phyloP scores from a whole-genome alignment of 2,797 vertebrate species.

The Morelia viridis region DNA sequence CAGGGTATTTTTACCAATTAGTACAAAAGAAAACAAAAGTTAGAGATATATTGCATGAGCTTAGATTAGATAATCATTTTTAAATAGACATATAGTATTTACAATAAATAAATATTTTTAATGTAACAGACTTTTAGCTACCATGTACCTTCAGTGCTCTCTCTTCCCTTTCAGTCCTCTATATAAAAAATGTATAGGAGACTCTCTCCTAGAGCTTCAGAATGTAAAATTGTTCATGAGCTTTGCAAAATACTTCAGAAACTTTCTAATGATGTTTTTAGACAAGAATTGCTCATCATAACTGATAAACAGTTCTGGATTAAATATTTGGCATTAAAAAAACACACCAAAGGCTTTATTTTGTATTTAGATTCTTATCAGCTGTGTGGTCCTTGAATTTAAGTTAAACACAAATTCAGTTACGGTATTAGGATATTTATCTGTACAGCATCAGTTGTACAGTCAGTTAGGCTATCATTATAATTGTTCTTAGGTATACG shows the following conservation, averaged over 20 bases:
- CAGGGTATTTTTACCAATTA: neutral
- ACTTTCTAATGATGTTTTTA: neutral
- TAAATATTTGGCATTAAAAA: neutral
- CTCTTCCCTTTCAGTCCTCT: neutral
- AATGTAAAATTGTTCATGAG: neutral
- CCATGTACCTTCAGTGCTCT: neutral
- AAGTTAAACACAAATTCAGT: neutral
- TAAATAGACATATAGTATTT: neutral
- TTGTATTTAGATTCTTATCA: neutral
- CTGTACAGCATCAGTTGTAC: neutral
- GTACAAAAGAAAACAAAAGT: neutral
- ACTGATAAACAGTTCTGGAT: neutral
- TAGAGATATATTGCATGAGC: neutral
- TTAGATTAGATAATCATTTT: neutral
- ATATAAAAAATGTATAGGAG: neutral
- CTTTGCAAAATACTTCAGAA: neutral
- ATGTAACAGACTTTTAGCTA: neutral
- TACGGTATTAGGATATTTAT: neutral
- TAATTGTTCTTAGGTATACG: neutral
- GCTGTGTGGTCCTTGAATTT: neutral
- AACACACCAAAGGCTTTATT: neutral
- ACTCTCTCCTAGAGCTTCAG: neutral
- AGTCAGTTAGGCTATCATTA: neutral
- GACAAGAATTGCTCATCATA: neutral
- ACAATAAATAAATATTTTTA: neutral